Evolutionary conservation across 2,113 vertebrate genomes (phyloP), one percentile per base, ranked within the genome.

Genomic region (Ptychochromis oligacanthus): DNA sequence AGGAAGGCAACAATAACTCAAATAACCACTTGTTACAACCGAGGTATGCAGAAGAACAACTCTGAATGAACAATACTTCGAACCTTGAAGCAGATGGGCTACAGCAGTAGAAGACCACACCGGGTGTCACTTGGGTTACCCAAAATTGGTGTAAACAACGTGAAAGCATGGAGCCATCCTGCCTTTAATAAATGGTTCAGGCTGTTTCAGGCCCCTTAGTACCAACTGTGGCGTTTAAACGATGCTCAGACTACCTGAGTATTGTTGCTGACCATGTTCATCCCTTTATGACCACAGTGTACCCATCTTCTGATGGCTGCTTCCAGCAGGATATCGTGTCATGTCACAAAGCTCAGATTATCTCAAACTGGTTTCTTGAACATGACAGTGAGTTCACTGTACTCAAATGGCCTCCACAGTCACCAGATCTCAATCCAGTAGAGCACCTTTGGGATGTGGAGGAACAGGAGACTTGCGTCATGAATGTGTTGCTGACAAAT

Each of bases 331-430:
- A 40, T 64, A 64, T 40, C 8, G 28, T 4, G 4, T 7, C 61
- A 64, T 22, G 34, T 64, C 20, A 64, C 38, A 67, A 17, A 67
- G 62, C 38, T 67, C 61, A 40, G 14, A 40, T 64, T 12, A 40
- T 40, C 34, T 22, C 38, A 46, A 13, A 14, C 12, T 43, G 62
- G 12, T 6, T 46, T 43, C 38, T 38, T 65, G 43, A 65, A 65
- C 7, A 0, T 65, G 62, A 46, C 22, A 46, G 12, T 26, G 38
- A 46, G 62, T 0, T 67, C 64, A 26, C 0, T 67, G 22, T 11
- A 28, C 62, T 67, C 62, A 46, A 26, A 18, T 5, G 26, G 4
- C 40, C 64, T 67, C 64, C 43, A 46, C 64, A 46, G 26, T 26
- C 64, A 67, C 43, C 38, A 46, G 38, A 46, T n/a, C n/a, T n/a